Percentiles rank a stretch among this genome's conserved stretches.
Evolutionary conservation across 2,797 vertebrate genomes (phyloP).

Genomic region (Stomatorhinus walkeri): DNA sequence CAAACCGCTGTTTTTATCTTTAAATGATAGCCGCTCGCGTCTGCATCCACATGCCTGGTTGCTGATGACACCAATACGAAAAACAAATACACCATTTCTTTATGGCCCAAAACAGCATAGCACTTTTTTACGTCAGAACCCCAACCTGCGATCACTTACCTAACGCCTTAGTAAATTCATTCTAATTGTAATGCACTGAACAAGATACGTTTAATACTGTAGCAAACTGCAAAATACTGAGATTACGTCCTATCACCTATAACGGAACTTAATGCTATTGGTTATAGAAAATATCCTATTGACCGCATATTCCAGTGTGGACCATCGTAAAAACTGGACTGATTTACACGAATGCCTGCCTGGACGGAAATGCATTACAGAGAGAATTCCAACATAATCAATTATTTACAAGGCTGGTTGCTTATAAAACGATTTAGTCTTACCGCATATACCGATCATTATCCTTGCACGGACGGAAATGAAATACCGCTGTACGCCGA

Average conservation of each 20-base stretch:
- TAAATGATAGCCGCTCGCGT: not conserved
- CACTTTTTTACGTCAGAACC: not conserved
- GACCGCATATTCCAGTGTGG: not conserved
- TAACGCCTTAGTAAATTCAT: not conserved
- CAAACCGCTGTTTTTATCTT: not conserved
- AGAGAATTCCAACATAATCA: not conserved
- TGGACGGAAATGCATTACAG: not conserved
- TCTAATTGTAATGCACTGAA: not conserved
- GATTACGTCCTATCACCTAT: not conserved
- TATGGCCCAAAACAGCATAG: not conserved
- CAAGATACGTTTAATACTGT: not conserved
- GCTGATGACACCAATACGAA: not conserved
- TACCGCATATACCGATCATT: conserved; percentile 16
- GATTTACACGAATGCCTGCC: not conserved
- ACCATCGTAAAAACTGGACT: not conserved
- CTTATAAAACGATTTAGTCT: conserved; percentile 11
- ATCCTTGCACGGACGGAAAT: not conserved
- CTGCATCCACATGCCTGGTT: not conserved
- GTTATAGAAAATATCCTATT: not conserved
- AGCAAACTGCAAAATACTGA: not conserved
- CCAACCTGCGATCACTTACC: not conserved
- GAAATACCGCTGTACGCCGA: not conserved
- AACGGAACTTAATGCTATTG: not conserved
- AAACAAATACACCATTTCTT: not conserved
- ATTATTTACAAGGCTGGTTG: not conserved